Conservation (phyloP, 2,888 invertebrate genomes). For the Schrankia costaestrigalis region DNA sequence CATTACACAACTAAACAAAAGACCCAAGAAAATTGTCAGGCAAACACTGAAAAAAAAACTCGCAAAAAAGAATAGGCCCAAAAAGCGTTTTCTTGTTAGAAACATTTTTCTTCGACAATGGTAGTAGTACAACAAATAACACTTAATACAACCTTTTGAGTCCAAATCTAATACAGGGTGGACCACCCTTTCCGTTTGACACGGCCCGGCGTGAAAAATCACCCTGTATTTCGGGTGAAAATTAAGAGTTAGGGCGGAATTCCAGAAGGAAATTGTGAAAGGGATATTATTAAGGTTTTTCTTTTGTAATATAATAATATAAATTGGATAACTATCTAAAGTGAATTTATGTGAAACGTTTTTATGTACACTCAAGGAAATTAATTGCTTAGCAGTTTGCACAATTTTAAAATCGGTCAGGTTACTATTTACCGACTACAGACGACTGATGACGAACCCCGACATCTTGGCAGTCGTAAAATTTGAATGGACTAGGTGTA, state of each 20-base stretch:
- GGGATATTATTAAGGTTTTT: conserved; percentile 5
- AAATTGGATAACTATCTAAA: not conserved
- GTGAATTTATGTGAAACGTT: no score
- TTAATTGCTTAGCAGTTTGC: no score
- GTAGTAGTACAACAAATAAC: conserved; percentile 26
- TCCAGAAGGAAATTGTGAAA: conserved; percentile 12
- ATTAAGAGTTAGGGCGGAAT: conserved; percentile 20
- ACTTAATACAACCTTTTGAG: conserved; percentile 36
- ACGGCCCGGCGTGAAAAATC: conserved; percentile 26
- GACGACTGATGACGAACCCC: no score
- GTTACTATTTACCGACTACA: no score
- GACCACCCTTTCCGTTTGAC: conserved; percentile 24
- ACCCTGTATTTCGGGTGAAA: conserved; percentile 18
- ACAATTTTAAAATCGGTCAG: no score
- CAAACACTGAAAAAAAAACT: no score
- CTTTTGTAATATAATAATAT: not conserved
- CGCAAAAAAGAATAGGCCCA: conserved; percentile 3
- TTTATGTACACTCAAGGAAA: no score
- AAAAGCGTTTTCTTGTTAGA: conserved; percentile 31
- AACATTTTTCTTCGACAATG: conserved; percentile 27
- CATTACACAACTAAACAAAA: no score
- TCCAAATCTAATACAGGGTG: conserved; percentile 30
- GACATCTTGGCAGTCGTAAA: no score
- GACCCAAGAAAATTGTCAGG: no score
- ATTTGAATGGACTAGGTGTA: no score